These are phyloP conservation scores for Daktulosphaira vitifoliae DNA, from an alignment of 1,140 invertebrate species.

Conservation along the genomic window DNA sequence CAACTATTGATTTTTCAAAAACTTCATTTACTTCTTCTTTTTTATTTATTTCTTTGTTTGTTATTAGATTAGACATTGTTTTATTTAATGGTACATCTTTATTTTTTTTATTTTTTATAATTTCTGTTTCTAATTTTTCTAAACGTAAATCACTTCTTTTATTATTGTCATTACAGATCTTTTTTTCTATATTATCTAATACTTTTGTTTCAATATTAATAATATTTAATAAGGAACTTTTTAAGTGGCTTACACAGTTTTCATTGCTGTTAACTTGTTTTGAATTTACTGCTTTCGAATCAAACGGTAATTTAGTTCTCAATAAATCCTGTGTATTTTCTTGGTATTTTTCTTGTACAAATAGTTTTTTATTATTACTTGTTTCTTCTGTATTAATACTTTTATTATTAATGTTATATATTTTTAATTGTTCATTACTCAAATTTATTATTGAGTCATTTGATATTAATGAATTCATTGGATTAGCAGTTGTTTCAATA, in stretches of 20 bases:
- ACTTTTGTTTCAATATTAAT: constrained; percentile 38
- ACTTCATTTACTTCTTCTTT: neutral
- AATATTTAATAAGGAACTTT: constrained; percentile 35
- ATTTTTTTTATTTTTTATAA: neutral
- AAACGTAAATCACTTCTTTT: neutral
- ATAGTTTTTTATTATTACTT: too few species aligned
- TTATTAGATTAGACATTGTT: too few species aligned
- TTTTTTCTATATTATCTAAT: constrained; percentile 35
- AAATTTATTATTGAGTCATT: too few species aligned
- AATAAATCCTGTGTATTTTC: too few species aligned
- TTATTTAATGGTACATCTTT: neutral
- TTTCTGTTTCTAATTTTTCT: neutral
- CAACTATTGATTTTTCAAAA: constrained; percentile 2
- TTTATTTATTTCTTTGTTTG: too few species aligned
- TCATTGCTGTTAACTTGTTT: too few species aligned
- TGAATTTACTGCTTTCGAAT: too few species aligned
- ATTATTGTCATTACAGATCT: constrained; percentile 14
- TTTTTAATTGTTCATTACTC: too few species aligned
- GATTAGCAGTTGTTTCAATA: constrained; percentile 45
- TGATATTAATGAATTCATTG: constrained; percentile 44
- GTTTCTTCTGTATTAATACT: too few species aligned
- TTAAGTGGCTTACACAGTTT: constrained; percentile 45
- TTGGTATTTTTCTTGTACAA: too few species aligned
- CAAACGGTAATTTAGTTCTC: too few species aligned
- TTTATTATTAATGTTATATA: too few species aligned